Conservation (phyloP, 2,888 invertebrate genomes). For the Chymomyza fuscimana region DNA sequence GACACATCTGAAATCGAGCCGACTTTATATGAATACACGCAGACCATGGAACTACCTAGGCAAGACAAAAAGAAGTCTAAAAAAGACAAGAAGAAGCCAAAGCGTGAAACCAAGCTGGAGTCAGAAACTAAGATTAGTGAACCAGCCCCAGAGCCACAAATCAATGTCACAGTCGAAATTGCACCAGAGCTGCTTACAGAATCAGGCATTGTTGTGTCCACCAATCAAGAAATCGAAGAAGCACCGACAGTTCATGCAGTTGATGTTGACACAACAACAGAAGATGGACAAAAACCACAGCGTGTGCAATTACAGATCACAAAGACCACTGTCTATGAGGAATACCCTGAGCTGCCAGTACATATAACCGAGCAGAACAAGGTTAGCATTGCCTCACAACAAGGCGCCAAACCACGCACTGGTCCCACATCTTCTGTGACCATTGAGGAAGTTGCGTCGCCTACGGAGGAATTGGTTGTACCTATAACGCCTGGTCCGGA, state of each 20-base stretch:
- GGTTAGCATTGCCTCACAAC: conserved; percentile 63
- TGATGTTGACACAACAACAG: conserved; percentile 16
- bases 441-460: conserved; percentile 81
- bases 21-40: conserved; percentile 72
- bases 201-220: conserved; percentile 61
- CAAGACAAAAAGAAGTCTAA: conserved; percentile 74
- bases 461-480: conserved; percentile 79
- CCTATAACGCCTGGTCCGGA: conserved; percentile 81
- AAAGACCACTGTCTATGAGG: conserved; percentile 72
- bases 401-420: conserved; percentile 54
- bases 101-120: conserved; percentile 35
- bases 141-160: conserved; percentile 58
- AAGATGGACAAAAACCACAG: conserved; percentile 47
- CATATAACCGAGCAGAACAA: conserved; percentile 73
- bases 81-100: conserved; percentile 78
- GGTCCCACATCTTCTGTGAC: conserved; percentile 80
- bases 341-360: conserved; percentile 63
- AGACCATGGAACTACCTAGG: conserved; percentile 74
- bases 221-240: conserved; percentile 53
- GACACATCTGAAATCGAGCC: conserved; percentile 77
- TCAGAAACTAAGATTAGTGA: conserved; percentile 2
- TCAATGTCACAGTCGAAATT: conserved; percentile 75
- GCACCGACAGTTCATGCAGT: conserved; percentile 34
- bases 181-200: conserved; percentile 60
- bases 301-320: conserved; percentile 73